Base-by-base conservation (phyloP, 64 coral and sea anemone species). In the Actinia equina region DNA sequence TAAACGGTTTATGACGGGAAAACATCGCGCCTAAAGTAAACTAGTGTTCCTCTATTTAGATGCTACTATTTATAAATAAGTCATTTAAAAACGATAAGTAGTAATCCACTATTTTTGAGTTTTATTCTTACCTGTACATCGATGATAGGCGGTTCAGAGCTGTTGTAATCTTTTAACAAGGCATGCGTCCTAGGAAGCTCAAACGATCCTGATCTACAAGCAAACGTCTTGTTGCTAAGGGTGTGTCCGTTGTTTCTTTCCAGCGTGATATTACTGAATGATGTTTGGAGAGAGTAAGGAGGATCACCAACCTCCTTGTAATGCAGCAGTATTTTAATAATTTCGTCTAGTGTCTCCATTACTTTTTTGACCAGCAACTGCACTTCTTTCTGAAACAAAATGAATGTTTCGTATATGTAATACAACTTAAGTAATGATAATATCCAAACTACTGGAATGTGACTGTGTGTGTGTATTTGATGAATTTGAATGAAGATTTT, bases 91-190 rank as follows among this genome's bases (percentile, higher is more conserved):
- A 2, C 55, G 11, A 13, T 57, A 2, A 54, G 15, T 16, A 57
- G 6, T 16, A 57, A 2, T 57, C 7, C 17, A 65, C 22, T 65
- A 65, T 22, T 22, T 22, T 65, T 19, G 18, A 22, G 3, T 19
- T 65, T 22, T 30, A 74, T 14, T 1, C 15, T 2, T 74, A 74
- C 69, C 69, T 74, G 69, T n/a, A 74, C 69, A 81, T 81, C 78
- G 2, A 81, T 49, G 14, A 81, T 37, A 49, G 42, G 23, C 22
- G 49, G 5, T 20, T 23, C 17, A 49, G 78, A 81, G 43, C 42
- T 81, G 78, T 81, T 81, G 49, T 81, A 81, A 81, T 52, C 27
- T 44, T 44, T 44, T 52, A 81, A 81, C 49, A 85, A 63, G 22
- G 13, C 9, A 6, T 61, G 43, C 26, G 83, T 85, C 59, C 41